Percentiles rank a stretch among this genome's conserved stretches.
Evolutionary conservation across 2,888 invertebrate genomes (phyloP).

Genomic region (Beris morrisii): DNA sequence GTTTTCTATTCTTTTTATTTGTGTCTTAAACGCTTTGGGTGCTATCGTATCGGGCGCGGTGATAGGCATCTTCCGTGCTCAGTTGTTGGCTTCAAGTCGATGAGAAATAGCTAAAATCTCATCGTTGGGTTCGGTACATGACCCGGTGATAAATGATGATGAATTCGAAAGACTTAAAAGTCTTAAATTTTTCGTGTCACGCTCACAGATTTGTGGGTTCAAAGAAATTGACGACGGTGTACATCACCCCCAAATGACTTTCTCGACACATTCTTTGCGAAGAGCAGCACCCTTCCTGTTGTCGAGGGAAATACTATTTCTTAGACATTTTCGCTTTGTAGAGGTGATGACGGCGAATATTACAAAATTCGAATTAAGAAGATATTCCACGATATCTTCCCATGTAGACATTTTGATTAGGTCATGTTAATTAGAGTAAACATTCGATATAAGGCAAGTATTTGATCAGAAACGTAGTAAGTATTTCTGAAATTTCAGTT

Average conservation of each 20-base stretch:
- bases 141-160: conserved; percentile 39
- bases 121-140: conserved; percentile 1
- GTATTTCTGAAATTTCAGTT: no score
- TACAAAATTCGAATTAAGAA: neutral
- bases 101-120: conserved; percentile 25
- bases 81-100: neutral
- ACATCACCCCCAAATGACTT: conserved; percentile 15
- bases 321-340: conserved; percentile 6
- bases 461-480: neutral
- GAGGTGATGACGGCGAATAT: neutral
- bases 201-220: conserved; percentile 29
- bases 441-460: conserved; percentile 20
- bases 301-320: neutral
- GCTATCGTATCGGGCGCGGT: conserved; percentile 2
- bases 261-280: conserved; percentile 34
- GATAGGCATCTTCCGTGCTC: conserved; percentile 22
- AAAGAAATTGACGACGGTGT: conserved; percentile 20
- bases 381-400: conserved; percentile 1
- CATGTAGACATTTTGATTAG: conserved; percentile 35
- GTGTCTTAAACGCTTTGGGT: conserved; percentile 19
- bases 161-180: conserved; percentile 38
- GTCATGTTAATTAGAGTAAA: conserved; percentile 37
- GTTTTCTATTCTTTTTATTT: conserved; percentile 1
- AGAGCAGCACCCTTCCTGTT: conserved; percentile 24
- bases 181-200: conserved; percentile 36